Conservation (phyloP, 2,113 vertebrate species). For the Archocentrus centrarchus region DNA sequence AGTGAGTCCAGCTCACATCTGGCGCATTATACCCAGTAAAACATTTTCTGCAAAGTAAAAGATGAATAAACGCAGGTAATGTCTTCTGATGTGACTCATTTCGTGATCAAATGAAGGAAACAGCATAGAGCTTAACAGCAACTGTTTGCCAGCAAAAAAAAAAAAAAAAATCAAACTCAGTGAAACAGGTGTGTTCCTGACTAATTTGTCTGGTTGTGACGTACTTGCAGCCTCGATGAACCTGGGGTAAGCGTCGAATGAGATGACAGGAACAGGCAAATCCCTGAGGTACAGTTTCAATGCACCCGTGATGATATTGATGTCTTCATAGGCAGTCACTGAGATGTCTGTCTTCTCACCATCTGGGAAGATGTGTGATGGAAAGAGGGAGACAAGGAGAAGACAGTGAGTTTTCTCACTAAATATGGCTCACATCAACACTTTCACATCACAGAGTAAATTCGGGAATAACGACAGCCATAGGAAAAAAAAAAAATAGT, state of each 20-base stretch:
- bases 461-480: conserved; percentile 23
- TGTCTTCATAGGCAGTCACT: conserved; percentile 98
- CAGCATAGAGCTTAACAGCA: not conserved
- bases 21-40: not conserved
- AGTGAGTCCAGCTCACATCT: conserved; percentile 1
- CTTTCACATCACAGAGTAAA: conserved; percentile 24
- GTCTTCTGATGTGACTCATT: not conserved
- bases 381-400: conserved; percentile 22
- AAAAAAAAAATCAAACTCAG: not conserved
- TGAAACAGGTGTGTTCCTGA: conserved; percentile 11
- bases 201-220: conserved; percentile 61
- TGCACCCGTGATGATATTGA: conserved; percentile 99
- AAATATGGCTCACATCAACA: conserved; percentile 37
- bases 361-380: conserved; percentile 81
- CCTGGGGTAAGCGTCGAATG: conserved; percentile 95
- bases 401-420: conserved; percentile 22
- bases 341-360: conserved; percentile 99
- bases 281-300: conserved; percentile 99
- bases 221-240: conserved; percentile 98
- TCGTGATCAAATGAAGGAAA: not conserved
- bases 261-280: conserved; percentile 97
- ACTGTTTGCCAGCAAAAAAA: not conserved
- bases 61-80: not conserved
- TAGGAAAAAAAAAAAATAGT: not conserved
- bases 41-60: conserved; percentile 10